Evolutionary conservation across 2,113 vertebrate genomes (phyloP), one percentile per base, ranked within the genome.

Genomic region (Brienomyrus brachyistius): DNA sequence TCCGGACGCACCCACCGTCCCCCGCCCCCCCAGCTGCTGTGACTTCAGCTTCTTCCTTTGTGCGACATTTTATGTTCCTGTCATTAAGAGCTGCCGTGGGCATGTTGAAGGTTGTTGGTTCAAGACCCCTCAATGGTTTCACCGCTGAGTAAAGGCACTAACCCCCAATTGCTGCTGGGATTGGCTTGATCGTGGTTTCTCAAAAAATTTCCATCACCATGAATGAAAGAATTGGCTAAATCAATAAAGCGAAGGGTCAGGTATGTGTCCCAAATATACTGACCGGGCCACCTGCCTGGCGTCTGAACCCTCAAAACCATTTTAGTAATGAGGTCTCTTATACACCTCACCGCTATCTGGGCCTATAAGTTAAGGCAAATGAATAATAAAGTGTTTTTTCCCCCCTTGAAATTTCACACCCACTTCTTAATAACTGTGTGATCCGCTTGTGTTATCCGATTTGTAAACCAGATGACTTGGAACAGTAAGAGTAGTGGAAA

Each of bases 391-490:
- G 45, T 84, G 74, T 80, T 80, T 80, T 43, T 45, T 40, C 19
- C 40, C 82, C 82, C 45, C 40, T 48, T 84, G 40, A 45, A 48
- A n/a, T 13, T 84, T 84, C 82, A 84, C 82, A 84, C 82, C 45
- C 45, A 84, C 82, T 84, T 84, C 82, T 84, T 84, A 48, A 84
- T 47, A 84, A 84, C 45, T 48, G 82, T 84, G 82, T 48, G 82
- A 84, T 45, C 43, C 10, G 21, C 45, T 84, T 84, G 82, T 48
- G 82, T 43, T 84, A 84, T 48, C 82, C 82, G 82, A 84, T 84
- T 84, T 84, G 82, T 84, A 84, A 84, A 84, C 82, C 82, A 84
- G 82, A 84, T 84, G 82, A 84, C 82, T 84, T 84, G 82, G 82
- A 84, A 84, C 82, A 84, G 82, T 84, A 84, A 48, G 17, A 84